Base-by-base conservation (phyloP, 2,888 invertebrate species). In the Carterocephalus palaemon region DNA sequence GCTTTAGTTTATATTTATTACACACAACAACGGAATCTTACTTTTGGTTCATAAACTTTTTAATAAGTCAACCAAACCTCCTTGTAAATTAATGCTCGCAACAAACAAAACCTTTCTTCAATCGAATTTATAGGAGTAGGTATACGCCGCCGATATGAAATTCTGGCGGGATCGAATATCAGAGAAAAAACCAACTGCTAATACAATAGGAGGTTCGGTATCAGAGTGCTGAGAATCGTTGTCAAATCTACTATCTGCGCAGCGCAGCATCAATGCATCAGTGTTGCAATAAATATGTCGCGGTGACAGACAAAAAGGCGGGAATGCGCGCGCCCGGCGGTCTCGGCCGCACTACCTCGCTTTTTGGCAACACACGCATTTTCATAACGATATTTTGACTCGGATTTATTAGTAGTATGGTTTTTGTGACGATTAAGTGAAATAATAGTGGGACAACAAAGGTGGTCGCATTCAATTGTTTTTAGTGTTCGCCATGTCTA, bases 261-360 rank as follows among this genome's bases (percentile, higher is more conserved):
- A 63, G 59, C 57, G 55, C 52, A 55, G 62, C 56, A 57, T 61
- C 63, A 53, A 55, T 56, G 60, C 69, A 70, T 70, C 72, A 74
- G 75, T 72, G 73, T 74, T 70, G 75, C 79, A 76, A 78, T 82
- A 82, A 82, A 84, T 81, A 83, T 74, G 71, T 75, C 69, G 63
- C 56, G 60, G 66, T 70, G 71, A 67, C 69, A 63, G 63, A 57
- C 70, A 83, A 83, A 83, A 84, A 82, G 74, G 68, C 64, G 72
- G 75, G 79, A 80, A 82, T 80, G 73, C 63, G 64, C 77, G 71
- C 73, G 74, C 67, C 73, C 71, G 77, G 79, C 80, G 79, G 80
- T 75, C 79, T 70, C 66, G 57, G 58, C 59, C 60, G 64, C 63
- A 64, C 62, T 52, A 52, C 55, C 67, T 65, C 70, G 80, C 79